Evolutionary conservation across 1,140 invertebrate species (phyloP), one percentile per base, ranked within the genome.

Genomic region (Bombus breviceps): DNA sequence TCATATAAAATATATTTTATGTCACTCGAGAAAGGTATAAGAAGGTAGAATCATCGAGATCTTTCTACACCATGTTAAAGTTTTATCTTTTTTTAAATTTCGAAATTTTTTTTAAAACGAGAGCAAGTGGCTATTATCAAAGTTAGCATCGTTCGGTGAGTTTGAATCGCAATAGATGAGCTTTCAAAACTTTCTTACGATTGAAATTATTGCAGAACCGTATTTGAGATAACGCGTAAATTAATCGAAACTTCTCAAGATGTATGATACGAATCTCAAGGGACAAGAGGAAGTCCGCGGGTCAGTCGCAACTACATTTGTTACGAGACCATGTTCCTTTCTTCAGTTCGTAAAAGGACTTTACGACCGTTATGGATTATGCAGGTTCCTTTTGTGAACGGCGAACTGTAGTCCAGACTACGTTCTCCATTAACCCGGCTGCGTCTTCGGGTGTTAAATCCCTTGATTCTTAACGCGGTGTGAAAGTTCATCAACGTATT

Each of bases 361-460:
- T 88, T 88, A 85, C 81, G 81, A 85, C 77, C 32, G 34, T 88
- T 84, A 85, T 72, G 71, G 76, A 88, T 88, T 88, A 88, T 76
- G 37, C 76, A 80, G 64, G 15, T 59, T 34, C 12, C 37, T 69
- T 69, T 88, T 43, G 57, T 43, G 64, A 25, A 76, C 59, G 59
- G 64, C 69, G 37, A 78, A 57, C n/a, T 87, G 18, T n/a, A 64
- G 59, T 22, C 39, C 41, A 15, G 41, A 84, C 41, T 37, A 83
- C 37, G 32, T 85, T 76, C 72, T 85, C 66, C 74, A 41, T 80
- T 57, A 84, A 47, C 39, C 47, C 34, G 64, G 9, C 86, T 59
- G 34, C 68, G 41, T n/a, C 39, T 77, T 57, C 41, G 37, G 57
- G 32, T 47, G 43, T 75, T 81, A 43, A 72, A 57, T 53, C 76